Evolutionary conservation across 2,888 invertebrate genomes (phyloP), one percentile per base, ranked within the genome.

Genomic region (Muschampia plurimacula): DNA sequence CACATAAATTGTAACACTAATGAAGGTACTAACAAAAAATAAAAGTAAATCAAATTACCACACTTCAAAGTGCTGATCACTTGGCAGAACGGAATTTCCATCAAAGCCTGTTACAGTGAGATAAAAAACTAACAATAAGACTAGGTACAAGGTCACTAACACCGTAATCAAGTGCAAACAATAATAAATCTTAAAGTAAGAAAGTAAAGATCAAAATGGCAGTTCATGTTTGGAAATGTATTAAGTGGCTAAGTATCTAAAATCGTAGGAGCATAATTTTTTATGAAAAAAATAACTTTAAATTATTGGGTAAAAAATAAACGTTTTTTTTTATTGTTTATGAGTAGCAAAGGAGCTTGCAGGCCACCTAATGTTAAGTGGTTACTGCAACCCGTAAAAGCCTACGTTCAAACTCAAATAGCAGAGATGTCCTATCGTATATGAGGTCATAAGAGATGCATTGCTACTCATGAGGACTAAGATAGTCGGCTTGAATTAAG

Each of bases 51-150:
- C 55, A 55, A 10, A 55, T 55, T 55, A 10, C 22, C 1, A 22
- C 55, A 55, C 22, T 59, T 22, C 32, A 13, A 59, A 57, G n/a
- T n/a, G n/a, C n/a, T 12, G 6, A 13, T 13, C 32, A 36, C 32
- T 60, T 36, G n/a, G 13, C 36, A 60, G 13, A 36, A 36, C 6
- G 36, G 59, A 2, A 36, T 36, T 60, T 60, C 22, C n/a, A 60
- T 60, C 28, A 36, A 36, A 60, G 59, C 59, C 2, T 60, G 32
- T 12, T n/a, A 36, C n/a, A 36, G 10, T 55, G 15, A 55, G 36
- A 32, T 60, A 60, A 60, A 60, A 60, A 60, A 13, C 59, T 36
- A 60, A 60, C 59, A 60, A 60, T 60, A 36, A 0, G n/a, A n/a
- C 15, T 13, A n/a, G n/a, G n/a, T n/a, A 60, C 59, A 60, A 60